These are phyloP conservation scores for Dasyornis broadbenti DNA, from an alignment of 2,113 vertebrate genomes.

Conservation along the genomic window DNA sequence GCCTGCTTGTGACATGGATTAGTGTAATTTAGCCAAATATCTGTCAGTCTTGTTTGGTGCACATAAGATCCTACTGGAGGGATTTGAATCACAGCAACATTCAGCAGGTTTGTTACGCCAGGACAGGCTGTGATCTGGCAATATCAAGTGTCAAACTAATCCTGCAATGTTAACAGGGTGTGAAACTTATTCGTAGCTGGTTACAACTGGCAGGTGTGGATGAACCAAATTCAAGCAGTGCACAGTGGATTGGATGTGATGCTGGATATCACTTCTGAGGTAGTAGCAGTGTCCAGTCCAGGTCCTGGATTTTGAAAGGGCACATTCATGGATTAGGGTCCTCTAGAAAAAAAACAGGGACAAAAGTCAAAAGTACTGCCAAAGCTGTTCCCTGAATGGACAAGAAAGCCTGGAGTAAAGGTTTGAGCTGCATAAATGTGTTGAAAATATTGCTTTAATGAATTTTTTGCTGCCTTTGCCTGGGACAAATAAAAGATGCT, in stretches of 20 bases:
- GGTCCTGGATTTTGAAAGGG: neutral
- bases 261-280: fast-evolving
- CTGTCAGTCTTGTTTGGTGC: neutral
- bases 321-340: neutral
- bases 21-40: constrained; percentile 10
- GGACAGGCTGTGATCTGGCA: neutral
- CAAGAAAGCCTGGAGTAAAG: neutral
- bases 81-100: neutral
- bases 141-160: neutral
- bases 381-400: neutral
- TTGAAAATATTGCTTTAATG: neutral
- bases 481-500: constrained; percentile 4
- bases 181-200: neutral
- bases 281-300: neutral
- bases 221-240: neutral
- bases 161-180: neutral
- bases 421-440: neutral
- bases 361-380: neutral
- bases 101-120: fast-evolving
- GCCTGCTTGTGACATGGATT: neutral
- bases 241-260: neutral
- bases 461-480: neutral
- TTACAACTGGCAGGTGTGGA: neutral
- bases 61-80: neutral
- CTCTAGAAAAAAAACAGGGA: neutral